Conservation (phyloP, 2,888 invertebrate genomes). For the Unio delphinus region DNA sequence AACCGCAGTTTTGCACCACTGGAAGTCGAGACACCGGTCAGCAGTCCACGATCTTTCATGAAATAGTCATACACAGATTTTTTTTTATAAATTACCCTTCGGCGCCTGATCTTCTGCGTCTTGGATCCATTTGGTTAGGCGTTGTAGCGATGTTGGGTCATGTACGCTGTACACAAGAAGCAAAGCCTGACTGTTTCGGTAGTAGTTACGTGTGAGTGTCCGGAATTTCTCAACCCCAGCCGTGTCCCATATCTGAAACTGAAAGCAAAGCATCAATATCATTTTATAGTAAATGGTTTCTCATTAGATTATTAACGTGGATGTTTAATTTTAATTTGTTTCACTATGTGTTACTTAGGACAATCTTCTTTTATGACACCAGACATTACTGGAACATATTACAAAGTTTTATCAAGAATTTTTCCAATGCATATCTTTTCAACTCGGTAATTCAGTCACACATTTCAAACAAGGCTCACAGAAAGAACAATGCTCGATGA, state of each 20-base stretch:
- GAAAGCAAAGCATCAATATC: background rate
- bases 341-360: too few relatives aligned
- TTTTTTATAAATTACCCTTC: slow-evolving; percentile 19
- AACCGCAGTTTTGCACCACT: too few relatives aligned
- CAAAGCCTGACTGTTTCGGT: slow-evolving; percentile 47
- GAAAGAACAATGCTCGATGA: too few relatives aligned
- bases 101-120: slow-evolving; percentile 44
- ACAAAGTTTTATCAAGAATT: too few relatives aligned
- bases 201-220: slow-evolving; percentile 56
- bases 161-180: slow-evolving; percentile 49
- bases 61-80: background rate
- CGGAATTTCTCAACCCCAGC: slow-evolving; percentile 51
- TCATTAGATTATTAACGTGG: background rate
- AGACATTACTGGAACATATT: too few relatives aligned
- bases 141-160: slow-evolving; percentile 42
- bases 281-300: too few relatives aligned
- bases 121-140: slow-evolving; percentile 43
- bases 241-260: slow-evolving; percentile 54
- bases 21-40: too few relatives aligned
- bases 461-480: too few relatives aligned
- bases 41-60: too few relatives aligned
- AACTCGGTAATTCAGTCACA: too few relatives aligned
- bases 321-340: background rate
- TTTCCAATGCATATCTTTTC: too few relatives aligned
- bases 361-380: too few relatives aligned